phyloP scores from a whole-genome alignment of 2,113 vertebrate genomes.

The Mesoclemmys tuberculata region DNA sequence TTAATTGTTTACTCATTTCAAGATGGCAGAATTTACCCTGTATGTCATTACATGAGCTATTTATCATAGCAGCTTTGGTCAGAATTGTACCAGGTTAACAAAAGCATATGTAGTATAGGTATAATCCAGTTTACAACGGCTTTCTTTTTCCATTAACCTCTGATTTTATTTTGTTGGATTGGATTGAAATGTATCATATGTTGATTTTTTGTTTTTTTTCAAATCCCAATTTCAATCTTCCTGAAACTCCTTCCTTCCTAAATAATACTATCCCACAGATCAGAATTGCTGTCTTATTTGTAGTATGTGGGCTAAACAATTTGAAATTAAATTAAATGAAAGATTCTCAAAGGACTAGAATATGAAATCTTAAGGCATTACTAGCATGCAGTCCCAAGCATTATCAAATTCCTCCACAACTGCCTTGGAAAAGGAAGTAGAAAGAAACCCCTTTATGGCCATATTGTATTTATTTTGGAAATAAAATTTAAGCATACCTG shows the following conservation, averaged over 20 bases:
- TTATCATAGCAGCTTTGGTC: neutral
- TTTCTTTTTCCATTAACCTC: neutral
- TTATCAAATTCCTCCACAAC: neutral
- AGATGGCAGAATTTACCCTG: neutral
- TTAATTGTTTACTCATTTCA: neutral
- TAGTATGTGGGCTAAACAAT: fast-evolving
- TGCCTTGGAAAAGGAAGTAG: neutral
- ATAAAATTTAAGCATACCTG: neutral
- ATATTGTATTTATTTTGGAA: neutral
- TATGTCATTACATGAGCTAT: neutral
- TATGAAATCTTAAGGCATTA: neutral
- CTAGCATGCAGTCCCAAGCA: neutral
- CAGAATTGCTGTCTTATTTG: neutral
- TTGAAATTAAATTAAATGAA: neutral
- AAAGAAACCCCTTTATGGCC: neutral
- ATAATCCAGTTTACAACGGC: neutral
- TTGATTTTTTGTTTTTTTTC: neutral
- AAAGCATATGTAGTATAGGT: neutral
- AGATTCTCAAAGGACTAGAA: neutral
- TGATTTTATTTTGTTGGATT: neutral
- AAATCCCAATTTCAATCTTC: neutral
- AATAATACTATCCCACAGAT: neutral
- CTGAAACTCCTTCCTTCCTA: neutral
- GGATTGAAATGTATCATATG: neutral
- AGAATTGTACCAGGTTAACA: neutral